Evolutionary conservation across 1,140 invertebrate species (phyloP), one percentile per base, ranked within the genome.

Genomic region (Carcinoscorpius rotundicauda): DNA sequence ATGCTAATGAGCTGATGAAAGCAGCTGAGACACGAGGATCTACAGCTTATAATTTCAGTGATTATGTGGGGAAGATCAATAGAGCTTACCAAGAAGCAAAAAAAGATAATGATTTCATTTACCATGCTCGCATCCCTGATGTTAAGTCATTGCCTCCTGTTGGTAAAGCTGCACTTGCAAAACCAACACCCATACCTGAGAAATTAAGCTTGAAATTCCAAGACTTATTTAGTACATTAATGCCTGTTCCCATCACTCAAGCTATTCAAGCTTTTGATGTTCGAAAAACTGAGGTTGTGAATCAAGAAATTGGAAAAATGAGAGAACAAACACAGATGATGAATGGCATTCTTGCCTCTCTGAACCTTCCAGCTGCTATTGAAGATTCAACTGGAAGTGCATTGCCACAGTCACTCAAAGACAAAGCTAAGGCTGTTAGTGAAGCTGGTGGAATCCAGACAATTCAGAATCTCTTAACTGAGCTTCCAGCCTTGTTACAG

Each of bases 41-140:
- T 29, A 29, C 29, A 29, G 2, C 29, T 29, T 29, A 29, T 29
- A 29, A 63, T 60, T 63, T 62, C 65, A 51, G 65, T 51, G 87
- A 91, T 68, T 85, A 87, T 66, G 76, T 83, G n/a, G 84, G 81
- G 56, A 85, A 83, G 73, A 86, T 87, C 6, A 84, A 87, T 71
- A 81, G 86, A 64, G 84, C 86, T 72, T 80, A 92, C 58, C 83
- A 83, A 3, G 87, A 89, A 72, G 92, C 90, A 0, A 86, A 86
- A 70, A 97, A 96, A 78, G 95, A 99, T 77, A 98, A 98, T 77
- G 91, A 99, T 80, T 98, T 98, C 75, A 98, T 98, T 73, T 97
- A 97, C 77, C 93, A 97, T 76, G 93, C 94, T 77, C 85, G 91
- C 73, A 86, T 99, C 72, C 93, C 96, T 3, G 93, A 97, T 73